Evolutionary conservation across 2,888 invertebrate species (phyloP).

Genomic region (Erebia aethiops): DNA sequence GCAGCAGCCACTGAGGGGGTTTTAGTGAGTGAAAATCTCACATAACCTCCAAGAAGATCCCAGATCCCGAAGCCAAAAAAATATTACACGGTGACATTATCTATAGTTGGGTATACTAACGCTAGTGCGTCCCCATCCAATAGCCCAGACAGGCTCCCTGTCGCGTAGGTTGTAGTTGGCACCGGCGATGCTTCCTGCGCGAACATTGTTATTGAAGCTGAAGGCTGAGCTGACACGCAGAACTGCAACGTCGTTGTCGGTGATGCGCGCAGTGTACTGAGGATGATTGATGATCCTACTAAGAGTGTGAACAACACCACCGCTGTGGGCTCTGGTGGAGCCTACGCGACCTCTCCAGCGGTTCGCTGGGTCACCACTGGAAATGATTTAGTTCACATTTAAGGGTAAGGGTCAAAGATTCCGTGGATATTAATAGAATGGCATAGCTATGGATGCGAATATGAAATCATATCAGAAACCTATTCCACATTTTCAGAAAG

Average conservation of each 20-base stretch:
- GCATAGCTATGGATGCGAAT: no score
- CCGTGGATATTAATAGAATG: no score
- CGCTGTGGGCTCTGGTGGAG: background rate
- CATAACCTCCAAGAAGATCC: no score
- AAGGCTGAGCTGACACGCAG: background rate
- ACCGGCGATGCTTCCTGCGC: constrained; percentile 46
- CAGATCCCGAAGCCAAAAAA: no score
- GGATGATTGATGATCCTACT: constrained; percentile 12
- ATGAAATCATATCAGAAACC: no score
- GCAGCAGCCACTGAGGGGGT: no score
- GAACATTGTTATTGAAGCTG: constrained; percentile 39
- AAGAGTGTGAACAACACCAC: background rate
- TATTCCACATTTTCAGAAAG: no score
- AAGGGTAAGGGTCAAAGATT: no score
- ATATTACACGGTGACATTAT: no score
- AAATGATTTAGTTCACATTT: background rate
- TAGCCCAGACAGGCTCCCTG: constrained; percentile 49
- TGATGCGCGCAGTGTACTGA: constrained; percentile 2
- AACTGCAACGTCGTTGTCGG: constrained; percentile 3
- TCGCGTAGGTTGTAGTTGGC: constrained; percentile 47
- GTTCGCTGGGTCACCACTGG: background rate
- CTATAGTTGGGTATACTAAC: constrained; percentile 40
- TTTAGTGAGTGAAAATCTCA: no score
- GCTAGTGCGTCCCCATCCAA: constrained; percentile 50
- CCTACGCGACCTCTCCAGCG: background rate